Evolutionary conservation across 2,888 invertebrate species (phyloP), one percentile per base, ranked within the genome.

Genomic region (Callinectes sapidus): DNA sequence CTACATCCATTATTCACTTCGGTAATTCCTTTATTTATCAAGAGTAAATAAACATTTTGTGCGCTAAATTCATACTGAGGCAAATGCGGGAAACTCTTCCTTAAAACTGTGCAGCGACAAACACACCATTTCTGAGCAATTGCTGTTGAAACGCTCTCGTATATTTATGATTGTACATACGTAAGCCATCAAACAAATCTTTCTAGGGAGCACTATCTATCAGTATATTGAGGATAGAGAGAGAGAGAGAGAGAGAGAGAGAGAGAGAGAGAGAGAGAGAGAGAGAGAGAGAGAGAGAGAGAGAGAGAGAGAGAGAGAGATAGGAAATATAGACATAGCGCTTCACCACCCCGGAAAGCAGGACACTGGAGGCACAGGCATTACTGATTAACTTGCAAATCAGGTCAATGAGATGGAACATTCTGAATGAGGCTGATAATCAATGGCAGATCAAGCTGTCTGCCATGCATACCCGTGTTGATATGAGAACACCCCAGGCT

Each of bases 371-470:
- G 28, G 28, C 54, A 55, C 54, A 55, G 48, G 13, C 81, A 81
- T 81, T 81, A 81, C 81, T 81, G 81, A 81, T 81, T 81, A 81
- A 81, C 81, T 35, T 81, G 81, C 81, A 81, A 81, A 81, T 81
- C 13, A 81, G 35, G 81, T 35, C 32, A 81, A 81, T 81, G 81
- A 81, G 81, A 81, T 35, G 81, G 81, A 35, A 81, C 81, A 16
- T 23, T 81, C 35, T 81, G 81, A 32, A 81, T 81, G 81, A 35
- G 81, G 81, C 81, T 32, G 81, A 81, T 81, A 81, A 81, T 35
- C 81, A 81, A 81, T 81, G 81, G 35, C 13, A 81, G 81, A 81
- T 81, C 32, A 32, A 35, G 35, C 35, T 16, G 32, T n/a, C 81
- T 13, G 35, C 32, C 81, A 14, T n/a, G 35, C 81, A 14, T 35